phyloP scores from a whole-genome alignment of 2,113 vertebrate genomes.

The Rousettus leschenaultii region DNA sequence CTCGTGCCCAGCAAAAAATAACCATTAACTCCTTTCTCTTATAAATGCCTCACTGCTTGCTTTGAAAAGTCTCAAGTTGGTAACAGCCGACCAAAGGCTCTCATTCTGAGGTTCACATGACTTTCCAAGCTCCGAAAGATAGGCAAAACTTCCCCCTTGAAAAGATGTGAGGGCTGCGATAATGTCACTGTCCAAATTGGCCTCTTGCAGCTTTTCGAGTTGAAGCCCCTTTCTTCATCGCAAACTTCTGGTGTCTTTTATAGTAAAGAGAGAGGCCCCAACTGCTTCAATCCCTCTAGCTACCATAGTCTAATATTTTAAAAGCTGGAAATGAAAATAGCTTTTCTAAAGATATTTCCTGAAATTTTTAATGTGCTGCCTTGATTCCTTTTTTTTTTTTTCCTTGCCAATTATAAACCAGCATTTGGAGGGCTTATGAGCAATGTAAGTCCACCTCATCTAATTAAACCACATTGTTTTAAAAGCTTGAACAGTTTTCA shows the following conservation, averaged over 20 bases:
- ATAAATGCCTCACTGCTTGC: constrained; percentile 44
- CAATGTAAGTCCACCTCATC: constrained; percentile 75
- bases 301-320: constrained; percentile 71
- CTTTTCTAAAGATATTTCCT: constrained; percentile 76
- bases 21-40: constrained; percentile 69
- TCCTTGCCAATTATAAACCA: constrained; percentile 70
- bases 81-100: constrained; percentile 2
- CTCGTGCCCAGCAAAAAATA: constrained; percentile 74
- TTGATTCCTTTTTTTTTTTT: constrained; percentile 64
- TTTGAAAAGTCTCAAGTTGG: constrained; percentile 62
- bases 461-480: constrained; percentile 78
- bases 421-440: constrained; percentile 74
- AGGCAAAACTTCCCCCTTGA: constrained; percentile 34
- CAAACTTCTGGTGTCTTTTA: constrained; percentile 64
- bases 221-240: constrained; percentile 52
- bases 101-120: constrained; percentile 53
- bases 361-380: constrained; percentile 74
- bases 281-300: constrained; percentile 71
- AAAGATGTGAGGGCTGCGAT: constrained; percentile 41
- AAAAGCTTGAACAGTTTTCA: constrained; percentile 64
- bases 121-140: constrained; percentile 41
- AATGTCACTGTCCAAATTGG: neutral
- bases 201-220: constrained; percentile 56
- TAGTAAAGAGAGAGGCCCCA: constrained; percentile 45
- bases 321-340: constrained; percentile 77